These are phyloP conservation scores for Haemorhous mexicanus DNA, from an alignment of 2,113 vertebrate species.

Conservation along the genomic window DNA sequence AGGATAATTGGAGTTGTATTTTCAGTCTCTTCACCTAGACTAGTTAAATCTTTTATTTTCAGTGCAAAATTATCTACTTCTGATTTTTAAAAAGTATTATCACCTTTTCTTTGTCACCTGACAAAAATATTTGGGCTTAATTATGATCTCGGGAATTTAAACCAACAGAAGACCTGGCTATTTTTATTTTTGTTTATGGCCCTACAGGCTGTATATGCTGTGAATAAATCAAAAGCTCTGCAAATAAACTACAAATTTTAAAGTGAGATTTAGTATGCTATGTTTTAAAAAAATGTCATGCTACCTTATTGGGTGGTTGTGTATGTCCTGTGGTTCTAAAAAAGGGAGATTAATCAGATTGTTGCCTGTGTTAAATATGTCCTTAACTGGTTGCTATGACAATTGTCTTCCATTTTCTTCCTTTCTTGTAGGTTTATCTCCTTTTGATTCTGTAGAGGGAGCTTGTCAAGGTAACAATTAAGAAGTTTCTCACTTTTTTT, in stretches of 20 bases:
- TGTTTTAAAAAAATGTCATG: background rate
- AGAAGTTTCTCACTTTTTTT: slow-evolving; percentile 3
- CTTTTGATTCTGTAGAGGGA: slow-evolving; percentile 57
- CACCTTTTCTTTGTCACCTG: background rate
- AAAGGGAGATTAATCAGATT: slow-evolving; percentile 56
- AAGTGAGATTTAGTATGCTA: background rate
- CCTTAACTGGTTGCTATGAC: slow-evolving; percentile 73
- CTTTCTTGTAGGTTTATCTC: slow-evolving; percentile 39
- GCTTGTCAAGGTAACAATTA: slow-evolving; percentile 45
- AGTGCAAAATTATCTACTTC: background rate
- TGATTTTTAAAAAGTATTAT: background rate
- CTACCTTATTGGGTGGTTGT: slow-evolving; percentile 1
- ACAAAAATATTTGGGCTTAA: background rate
- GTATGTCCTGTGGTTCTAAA: background rate
- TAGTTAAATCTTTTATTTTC: background rate
- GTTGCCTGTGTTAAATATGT: slow-evolving; percentile 46
- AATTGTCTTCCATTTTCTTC: slow-evolving; percentile 31
- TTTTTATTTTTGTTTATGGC: background rate
- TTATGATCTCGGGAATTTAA: background rate
- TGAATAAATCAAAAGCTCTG: slow-evolving; percentile 22
- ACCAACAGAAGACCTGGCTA: background rate
- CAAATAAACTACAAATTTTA: background rate
- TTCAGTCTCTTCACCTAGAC: background rate
- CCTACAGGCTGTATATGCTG: background rate
- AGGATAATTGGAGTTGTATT: background rate